Conservation (phyloP, 2,113 vertebrate species). For the Cynopterus brachyotis region DNA sequence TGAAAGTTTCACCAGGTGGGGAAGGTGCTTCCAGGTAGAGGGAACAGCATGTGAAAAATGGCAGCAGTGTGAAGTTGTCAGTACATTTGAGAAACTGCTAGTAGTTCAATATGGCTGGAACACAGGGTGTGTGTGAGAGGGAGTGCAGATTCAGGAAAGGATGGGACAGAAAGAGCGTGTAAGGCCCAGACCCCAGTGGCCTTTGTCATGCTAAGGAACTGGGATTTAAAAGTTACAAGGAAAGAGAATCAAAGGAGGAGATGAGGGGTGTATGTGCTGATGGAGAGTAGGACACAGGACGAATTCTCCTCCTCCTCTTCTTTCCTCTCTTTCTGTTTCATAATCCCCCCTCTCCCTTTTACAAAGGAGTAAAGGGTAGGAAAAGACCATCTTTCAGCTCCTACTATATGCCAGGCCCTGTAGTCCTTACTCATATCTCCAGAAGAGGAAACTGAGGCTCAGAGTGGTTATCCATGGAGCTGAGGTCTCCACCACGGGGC, state of each 20-base stretch:
- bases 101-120: neutral
- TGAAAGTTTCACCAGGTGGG: neutral
- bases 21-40: neutral
- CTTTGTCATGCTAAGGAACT: neutral
- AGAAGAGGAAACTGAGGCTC: neutral
- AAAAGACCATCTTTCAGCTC: neutral
- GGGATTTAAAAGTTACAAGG: neutral
- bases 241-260: neutral
- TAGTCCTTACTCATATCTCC: neutral
- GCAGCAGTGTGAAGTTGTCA: neutral
- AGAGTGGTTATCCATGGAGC: neutral
- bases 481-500: neutral
- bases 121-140: neutral
- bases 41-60: neutral
- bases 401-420: too few species aligned
- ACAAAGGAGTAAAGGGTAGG: neutral
- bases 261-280: rapidly evolving
- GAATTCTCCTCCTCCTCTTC: neutral
- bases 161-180: too few species aligned
- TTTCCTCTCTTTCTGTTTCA: neutral
- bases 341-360: neutral
- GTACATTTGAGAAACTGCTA: neutral
- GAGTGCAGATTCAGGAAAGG: neutral
- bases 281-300: neutral
- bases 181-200: neutral